A percentile compares a stretch with the other conserved stretches of the same genome.
Conservation (phyloP, 2,888 invertebrate genomes). For the Lasius platythorax region DNA sequence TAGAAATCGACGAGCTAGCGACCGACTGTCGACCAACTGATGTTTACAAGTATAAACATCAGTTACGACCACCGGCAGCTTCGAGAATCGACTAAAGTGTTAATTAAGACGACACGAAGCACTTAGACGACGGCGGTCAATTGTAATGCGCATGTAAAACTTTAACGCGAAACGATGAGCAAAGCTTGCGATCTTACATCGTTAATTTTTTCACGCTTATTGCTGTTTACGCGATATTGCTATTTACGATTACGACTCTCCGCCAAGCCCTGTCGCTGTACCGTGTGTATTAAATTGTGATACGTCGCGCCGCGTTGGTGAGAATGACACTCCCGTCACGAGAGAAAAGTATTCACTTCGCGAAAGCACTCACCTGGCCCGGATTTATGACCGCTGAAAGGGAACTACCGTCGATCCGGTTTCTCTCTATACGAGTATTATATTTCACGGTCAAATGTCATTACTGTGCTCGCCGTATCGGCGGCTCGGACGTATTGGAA, state of each 20-base stretch:
- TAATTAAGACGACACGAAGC: conserved; percentile 47
- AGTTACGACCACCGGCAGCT: conserved; percentile 10
- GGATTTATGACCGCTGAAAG: conserved; percentile 58
- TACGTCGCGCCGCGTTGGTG: conserved; percentile 8
- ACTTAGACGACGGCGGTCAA: conserved; percentile 17
- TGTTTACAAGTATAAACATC: conserved; percentile 43
- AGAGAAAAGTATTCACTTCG: conserved; percentile 38
- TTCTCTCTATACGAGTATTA: conserved; percentile 45
- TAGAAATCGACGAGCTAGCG: conserved; percentile 16
- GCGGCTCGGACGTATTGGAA: conserved; percentile 44
- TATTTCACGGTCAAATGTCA: conserved; percentile 63
- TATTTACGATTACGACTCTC: conserved; percentile 47
- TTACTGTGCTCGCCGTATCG: conserved; percentile 22
- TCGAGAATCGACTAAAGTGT: conserved; percentile 46
- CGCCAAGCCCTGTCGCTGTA: conserved; percentile 6
- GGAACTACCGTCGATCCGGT: conserved; percentile 30
- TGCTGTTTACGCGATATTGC: conserved; percentile 61
- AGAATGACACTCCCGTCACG: conserved; percentile 18
- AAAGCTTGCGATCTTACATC: conserved; percentile 50
- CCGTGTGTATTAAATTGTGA: conserved; percentile 54
- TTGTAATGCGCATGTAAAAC: neutral
- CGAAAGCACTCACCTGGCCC: conserved; percentile 16
- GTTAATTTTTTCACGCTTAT: conserved; percentile 60
- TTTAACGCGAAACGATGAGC: neutral
- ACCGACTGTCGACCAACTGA: neutral